Percentiles rank a stretch among this genome's conserved stretches.
phyloP scores from a whole-genome alignment of 2,888 invertebrate species.

The Elgonia sp. region DNA sequence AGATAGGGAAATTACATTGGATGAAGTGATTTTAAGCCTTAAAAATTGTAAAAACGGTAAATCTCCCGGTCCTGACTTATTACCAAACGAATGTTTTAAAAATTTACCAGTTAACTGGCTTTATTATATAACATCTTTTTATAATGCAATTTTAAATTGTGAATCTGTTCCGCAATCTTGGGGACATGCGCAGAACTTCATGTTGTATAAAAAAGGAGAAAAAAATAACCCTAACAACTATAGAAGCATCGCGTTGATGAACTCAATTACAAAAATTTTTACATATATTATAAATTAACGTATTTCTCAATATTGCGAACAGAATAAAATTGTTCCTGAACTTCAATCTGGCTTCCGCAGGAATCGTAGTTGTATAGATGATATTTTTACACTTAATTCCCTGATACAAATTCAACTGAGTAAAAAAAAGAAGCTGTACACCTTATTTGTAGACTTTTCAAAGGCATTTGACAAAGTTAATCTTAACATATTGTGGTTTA shows the following conservation, averaged over 20 bases:
- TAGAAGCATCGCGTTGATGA: neutral
- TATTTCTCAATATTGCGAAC: neutral
- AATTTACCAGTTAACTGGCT: neutral
- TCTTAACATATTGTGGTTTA: neutral
- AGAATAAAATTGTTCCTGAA: neutral
- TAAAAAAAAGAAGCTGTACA: neutral
- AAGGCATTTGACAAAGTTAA: slow-evolving; percentile 1
- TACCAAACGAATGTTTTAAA: neutral
- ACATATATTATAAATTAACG: neutral
- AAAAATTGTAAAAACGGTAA: neutral
- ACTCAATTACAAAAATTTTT: slow-evolving; percentile 11
- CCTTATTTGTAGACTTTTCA: slow-evolving; percentile 5
- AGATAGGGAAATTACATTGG: neutral
- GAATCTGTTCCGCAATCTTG: neutral
- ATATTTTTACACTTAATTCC: neutral
- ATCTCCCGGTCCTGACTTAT: neutral
- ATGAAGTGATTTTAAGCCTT: neutral
- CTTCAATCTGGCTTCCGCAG: slow-evolving; percentile 9
- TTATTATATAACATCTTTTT: neutral
- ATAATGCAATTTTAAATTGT: neutral
- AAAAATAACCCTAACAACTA: neutral
- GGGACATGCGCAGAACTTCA: neutral
- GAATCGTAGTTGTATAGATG: neutral
- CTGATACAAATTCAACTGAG: slow-evolving; percentile 1
- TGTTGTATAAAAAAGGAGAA: neutral